Evolutionary conservation across 2,113 vertebrate genomes (phyloP).

Genomic region (Gallinago paraguaiae): DNA sequence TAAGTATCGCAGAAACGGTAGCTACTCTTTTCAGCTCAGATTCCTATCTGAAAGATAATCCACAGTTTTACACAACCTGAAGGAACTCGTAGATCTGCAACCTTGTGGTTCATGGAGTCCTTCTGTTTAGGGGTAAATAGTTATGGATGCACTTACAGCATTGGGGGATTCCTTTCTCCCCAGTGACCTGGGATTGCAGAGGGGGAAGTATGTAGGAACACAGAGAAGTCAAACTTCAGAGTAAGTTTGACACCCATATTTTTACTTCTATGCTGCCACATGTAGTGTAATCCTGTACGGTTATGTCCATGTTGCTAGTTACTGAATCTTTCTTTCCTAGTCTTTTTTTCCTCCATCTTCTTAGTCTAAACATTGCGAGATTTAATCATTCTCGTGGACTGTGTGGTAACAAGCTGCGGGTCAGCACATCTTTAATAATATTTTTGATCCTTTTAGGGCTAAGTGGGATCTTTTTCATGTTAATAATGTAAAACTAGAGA

Average conservation of each 20-base stretch:
- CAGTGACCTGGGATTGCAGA: accelerated
- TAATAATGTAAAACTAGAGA: not conserved
- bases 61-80: not conserved
- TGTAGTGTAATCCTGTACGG: not conserved
- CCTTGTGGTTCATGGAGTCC: not conserved
- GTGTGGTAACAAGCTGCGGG: not conserved
- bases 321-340: not conserved
- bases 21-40: not conserved
- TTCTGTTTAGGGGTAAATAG: not conserved
- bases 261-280: not conserved
- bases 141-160: not conserved
- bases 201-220: not conserved
- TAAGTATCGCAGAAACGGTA: not conserved
- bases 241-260: not conserved
- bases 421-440: not conserved
- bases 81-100: not conserved
- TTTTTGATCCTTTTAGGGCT: not conserved
- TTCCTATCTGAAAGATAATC: not conserved
- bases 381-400: not conserved
- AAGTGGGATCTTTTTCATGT: not conserved
- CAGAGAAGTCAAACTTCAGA: not conserved
- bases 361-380: not conserved
- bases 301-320: not conserved
- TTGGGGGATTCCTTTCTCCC: not conserved
- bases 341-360: not conserved